These are phyloP conservation scores for Ophioninae sp. DNA, from an alignment of 2,888 invertebrate genomes.

Conservation along the genomic window DNA sequence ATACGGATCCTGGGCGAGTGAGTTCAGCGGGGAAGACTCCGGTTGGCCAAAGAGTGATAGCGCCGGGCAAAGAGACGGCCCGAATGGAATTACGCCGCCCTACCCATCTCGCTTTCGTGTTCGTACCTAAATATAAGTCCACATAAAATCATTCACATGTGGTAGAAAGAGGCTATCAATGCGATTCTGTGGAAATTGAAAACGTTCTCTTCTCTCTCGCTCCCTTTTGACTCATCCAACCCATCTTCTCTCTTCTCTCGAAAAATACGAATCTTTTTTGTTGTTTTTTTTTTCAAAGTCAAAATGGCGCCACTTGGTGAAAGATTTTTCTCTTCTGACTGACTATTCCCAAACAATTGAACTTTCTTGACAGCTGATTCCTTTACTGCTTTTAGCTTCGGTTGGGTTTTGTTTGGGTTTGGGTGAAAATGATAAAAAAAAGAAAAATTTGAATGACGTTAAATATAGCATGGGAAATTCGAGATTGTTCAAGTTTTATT, in stretches of 20 bases:
- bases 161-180: slow-evolving; percentile 74
- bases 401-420: no score
- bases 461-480: slow-evolving; percentile 69
- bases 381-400: background rate
- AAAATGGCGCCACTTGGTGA: slow-evolving; percentile 18
- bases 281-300: background rate
- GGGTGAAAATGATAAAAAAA: no score
- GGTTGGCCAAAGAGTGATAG: slow-evolving; percentile 60
- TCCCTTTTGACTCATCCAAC: background rate
- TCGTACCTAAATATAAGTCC: slow-evolving; percentile 8
- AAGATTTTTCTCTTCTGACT: slow-evolving; percentile 8
- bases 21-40: slow-evolving; percentile 46
- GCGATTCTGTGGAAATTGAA: slow-evolving; percentile 78
- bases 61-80: slow-evolving; percentile 33
- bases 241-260: background rate
- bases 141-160: slow-evolving; percentile 22
- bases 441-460: slow-evolving; percentile 21
- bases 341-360: background rate
- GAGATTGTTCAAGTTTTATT: background rate
- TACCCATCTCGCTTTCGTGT: background rate
- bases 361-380: background rate
- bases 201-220: slow-evolving; percentile 65
- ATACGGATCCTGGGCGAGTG: slow-evolving; percentile 34
- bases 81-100: slow-evolving; percentile 65
- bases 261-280: slow-evolving; percentile 31